Base-by-base conservation (phyloP, 2,888 invertebrate species). In the Apodemia mormo region DNA sequence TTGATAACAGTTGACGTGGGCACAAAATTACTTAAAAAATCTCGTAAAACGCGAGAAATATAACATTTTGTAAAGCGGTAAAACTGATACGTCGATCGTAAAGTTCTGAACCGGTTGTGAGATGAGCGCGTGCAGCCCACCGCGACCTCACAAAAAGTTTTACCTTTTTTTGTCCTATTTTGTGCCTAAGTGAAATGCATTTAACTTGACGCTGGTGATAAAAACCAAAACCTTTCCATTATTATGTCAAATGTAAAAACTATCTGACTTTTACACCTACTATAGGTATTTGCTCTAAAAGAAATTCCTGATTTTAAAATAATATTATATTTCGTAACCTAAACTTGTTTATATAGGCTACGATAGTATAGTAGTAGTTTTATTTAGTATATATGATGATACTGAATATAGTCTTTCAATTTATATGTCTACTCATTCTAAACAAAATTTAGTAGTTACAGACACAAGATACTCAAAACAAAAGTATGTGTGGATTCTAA, bases 11-110 rank as follows among this genome's bases (percentile, higher is more conserved):
- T 65, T 40, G 65, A 54, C 49, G 29, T 65, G 54, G 54, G 40
- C 49, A 64, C 68, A 65, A 49, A 40, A 49, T 69, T 14, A 61
- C 33, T 61, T 87, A 86, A 86, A 80, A 76, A 80, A 87, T 90
- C 90, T 92, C 90, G 88, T 92, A 92, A 93, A 91, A 88, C 90
- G 85, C 84, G 91, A 92, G 91, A 92, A 91, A 91, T 92, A 92
- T 92, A 90, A 90, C 88, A 91, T 92, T 92, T 93, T 92, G 92
- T 92, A 89, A 87, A 85, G 87, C 86, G 88, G 88, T 87, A 85
- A 88, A 90, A 90, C 89, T 89, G 92, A 92, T 92, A 91, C 90
- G 89, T 90, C 84, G 90, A 88, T 89, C 92, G 90, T 92, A 91
- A 91, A 91, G 89, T 86, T 81, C 77, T 78, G 86, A 93, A 93